phyloP scores from a whole-genome alignment of 2,888 invertebrate species.

The Sympetrum striolatum region DNA sequence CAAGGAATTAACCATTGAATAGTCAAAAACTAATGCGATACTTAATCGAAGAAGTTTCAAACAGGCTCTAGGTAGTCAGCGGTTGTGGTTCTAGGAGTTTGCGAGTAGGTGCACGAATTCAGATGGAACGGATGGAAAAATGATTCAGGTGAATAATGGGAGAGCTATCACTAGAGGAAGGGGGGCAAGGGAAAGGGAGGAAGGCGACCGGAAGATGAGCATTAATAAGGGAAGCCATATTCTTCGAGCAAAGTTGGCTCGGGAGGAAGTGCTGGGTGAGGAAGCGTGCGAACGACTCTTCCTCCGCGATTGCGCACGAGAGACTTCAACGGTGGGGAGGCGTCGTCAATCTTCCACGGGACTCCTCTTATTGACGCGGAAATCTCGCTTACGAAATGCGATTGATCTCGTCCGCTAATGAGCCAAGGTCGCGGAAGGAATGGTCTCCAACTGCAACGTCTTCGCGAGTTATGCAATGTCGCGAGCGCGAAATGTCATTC shows the following conservation, averaged over 20 bases:
- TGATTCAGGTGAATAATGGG: neutral
- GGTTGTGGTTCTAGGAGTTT: too few species aligned
- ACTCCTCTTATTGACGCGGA: neutral
- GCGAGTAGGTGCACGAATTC: too few species aligned
- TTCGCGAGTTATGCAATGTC: too few species aligned
- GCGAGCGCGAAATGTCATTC: too few species aligned
- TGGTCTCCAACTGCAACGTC: neutral
- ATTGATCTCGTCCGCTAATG: neutral
- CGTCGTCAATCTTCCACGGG: neutral
- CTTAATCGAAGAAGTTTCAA: too few species aligned
- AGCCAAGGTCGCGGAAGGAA: neutral
- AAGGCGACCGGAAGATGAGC: constrained; percentile 5
- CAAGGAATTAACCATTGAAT: too few species aligned
- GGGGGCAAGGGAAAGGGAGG: neutral
- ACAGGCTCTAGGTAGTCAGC: too few species aligned
- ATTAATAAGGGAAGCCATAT: constrained; percentile 44
- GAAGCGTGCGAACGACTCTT: neutral
- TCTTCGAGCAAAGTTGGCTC: constrained; percentile 3
- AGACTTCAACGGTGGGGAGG: neutral
- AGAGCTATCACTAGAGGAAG: neutral
- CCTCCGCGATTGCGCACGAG: neutral
- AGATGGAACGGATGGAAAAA: too few species aligned
- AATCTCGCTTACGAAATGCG: neutral
- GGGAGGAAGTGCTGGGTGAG: constrained; percentile 1
- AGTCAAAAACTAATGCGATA: too few species aligned